Conservation (phyloP, 2,888 invertebrate species). For the Anoplius nigerrimus region DNA sequence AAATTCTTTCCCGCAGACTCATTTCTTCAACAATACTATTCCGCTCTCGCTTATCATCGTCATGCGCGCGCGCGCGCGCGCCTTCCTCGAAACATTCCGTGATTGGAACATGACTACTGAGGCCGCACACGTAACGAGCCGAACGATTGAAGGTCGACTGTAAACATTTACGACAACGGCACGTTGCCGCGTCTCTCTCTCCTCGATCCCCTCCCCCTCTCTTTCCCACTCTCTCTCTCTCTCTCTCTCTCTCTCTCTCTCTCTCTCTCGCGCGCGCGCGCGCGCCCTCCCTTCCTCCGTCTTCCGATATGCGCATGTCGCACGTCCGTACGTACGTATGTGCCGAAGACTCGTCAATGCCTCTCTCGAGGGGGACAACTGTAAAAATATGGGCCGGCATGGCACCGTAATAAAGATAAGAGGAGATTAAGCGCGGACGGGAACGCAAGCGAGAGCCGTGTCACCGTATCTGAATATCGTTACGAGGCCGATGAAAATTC, state of each 20-base stretch:
- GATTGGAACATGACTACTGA: constrained; percentile 19
- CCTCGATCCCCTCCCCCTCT: background rate
- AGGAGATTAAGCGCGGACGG: constrained; percentile 14
- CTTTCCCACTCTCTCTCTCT: no score
- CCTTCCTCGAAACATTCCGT: constrained; percentile 19
- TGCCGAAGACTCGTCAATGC: constrained; percentile 20
- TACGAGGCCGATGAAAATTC: constrained; percentile 4
- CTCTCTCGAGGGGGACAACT: constrained; percentile 16
- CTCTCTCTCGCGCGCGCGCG: background rate
- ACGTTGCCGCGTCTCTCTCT: constrained; percentile 17
- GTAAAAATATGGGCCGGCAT: constrained; percentile 26
- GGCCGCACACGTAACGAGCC: constrained; percentile 12
- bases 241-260: no score
- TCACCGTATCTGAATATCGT: background rate
- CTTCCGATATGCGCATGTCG: background rate
- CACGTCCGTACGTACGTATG: background rate
- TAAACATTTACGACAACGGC: constrained; percentile 28
- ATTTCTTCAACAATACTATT: background rate
- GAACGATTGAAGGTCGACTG: constrained; percentile 21
- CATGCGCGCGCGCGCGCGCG: background rate
- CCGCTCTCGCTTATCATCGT: background rate
- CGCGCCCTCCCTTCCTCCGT: background rate
- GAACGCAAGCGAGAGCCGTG: background rate
- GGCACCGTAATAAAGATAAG: constrained; percentile 36
- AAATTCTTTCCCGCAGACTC: background rate